phyloP scores from a whole-genome alignment of 2,113 vertebrate genomes.

The Eulacestoma nigropectus region DNA sequence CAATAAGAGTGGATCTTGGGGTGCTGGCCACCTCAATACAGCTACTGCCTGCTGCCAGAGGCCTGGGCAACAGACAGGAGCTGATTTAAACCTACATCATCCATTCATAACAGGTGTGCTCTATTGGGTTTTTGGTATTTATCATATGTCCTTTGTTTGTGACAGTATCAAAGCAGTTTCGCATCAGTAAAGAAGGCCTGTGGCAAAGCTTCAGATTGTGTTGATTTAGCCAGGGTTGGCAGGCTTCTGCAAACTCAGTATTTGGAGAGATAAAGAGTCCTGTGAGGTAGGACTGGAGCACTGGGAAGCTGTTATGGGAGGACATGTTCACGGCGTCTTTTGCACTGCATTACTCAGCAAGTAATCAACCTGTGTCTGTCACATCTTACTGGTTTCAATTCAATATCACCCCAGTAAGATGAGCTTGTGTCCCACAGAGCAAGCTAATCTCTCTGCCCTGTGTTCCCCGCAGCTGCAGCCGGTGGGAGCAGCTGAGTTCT shows the following conservation, averaged over 20 bases:
- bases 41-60: too few relatives aligned
- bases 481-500: not conserved
- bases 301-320: not conserved
- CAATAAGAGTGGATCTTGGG: too few relatives aligned
- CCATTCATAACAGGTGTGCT: too few relatives aligned
- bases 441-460: not conserved
- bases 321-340: rapidly evolving
- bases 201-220: not conserved
- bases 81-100: too few relatives aligned
- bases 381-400: not conserved
- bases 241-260: not conserved
- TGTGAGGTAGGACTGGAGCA: not conserved
- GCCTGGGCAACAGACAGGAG: too few relatives aligned
- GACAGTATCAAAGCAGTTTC: not conserved
- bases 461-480: not conserved
- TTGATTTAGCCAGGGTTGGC: not conserved
- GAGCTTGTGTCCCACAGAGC: not conserved
- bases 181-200: not conserved
- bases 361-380: not conserved
- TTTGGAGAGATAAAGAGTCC: not conserved
- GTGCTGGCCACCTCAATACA: too few relatives aligned
- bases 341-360: not conserved
- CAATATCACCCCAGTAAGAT: not conserved
- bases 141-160: not conserved
- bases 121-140: not conserved